Percentiles rank a stretch among this genome's conserved stretches.
These are phyloP conservation scores for Callopanchax toddi DNA, from an alignment of 2,113 vertebrate species.

Conservation along the genomic window DNA sequence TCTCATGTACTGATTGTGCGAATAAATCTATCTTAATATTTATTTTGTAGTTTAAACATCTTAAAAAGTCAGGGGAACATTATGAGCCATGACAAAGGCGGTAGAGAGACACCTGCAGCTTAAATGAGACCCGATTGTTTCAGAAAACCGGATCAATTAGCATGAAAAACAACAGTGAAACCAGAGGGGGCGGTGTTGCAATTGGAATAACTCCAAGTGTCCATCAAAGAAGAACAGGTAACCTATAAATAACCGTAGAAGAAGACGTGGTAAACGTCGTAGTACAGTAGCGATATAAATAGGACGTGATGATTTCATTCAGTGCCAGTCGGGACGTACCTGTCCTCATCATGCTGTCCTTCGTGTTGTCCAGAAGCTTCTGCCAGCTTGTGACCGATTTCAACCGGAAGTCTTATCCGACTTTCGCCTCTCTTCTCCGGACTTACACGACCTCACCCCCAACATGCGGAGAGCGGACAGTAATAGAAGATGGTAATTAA, in stretches of 20 bases:
- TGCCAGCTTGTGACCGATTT: slow-evolving; percentile 21
- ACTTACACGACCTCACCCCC: slow-evolving; percentile 25
- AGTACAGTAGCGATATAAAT: background rate
- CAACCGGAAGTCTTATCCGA: slow-evolving; percentile 12
- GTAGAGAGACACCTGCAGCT: too few relatives aligned
- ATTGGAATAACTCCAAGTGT: too few relatives aligned
- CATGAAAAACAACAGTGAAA: too few relatives aligned
- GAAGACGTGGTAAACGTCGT: background rate
- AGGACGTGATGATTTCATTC: background rate
- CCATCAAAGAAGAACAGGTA: background rate
- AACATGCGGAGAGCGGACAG: background rate
- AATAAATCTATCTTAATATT: too few relatives aligned
- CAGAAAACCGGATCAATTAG: too few relatives aligned
- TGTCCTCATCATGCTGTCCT: slow-evolving; percentile 21
- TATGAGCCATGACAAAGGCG: too few relatives aligned
- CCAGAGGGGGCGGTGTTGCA: background rate
- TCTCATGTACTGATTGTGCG: too few relatives aligned
- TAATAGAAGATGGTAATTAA: slow-evolving; percentile 32
- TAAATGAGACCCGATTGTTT: too few relatives aligned
- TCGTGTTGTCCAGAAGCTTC: slow-evolving; percentile 9
- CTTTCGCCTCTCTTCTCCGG: background rate
- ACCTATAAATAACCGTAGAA: background rate
- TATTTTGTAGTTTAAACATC: too few relatives aligned
- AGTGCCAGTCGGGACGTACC: too few relatives aligned
- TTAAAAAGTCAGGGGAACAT: too few relatives aligned